These are phyloP conservation scores for Drosophila bocki DNA, from an alignment of 1,140 invertebrate genomes.

Conservation along the genomic window DNA sequence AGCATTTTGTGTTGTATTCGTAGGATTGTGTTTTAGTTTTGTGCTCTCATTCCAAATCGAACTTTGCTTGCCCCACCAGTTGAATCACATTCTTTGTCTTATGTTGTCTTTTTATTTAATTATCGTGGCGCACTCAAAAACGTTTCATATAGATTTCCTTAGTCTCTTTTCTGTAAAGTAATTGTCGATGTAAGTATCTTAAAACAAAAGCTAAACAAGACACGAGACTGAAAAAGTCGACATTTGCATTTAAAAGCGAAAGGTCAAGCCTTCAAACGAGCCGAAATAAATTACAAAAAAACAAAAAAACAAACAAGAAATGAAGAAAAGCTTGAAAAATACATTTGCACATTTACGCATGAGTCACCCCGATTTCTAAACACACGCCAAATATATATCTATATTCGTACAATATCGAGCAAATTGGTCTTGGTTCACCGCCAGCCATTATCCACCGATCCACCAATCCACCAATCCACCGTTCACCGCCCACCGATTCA, in stretches of 20 bases:
- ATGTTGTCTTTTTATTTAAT: slow-evolving; percentile 21
- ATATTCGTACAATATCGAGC: slow-evolving; percentile 45
- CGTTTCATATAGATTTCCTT: slow-evolving; percentile 62
- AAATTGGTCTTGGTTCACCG: slow-evolving; percentile 52
- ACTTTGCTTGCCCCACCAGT: slow-evolving; percentile 55
- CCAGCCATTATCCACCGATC: slow-evolving; percentile 35
- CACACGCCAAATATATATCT: slow-evolving; percentile 53
- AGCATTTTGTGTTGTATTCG: slow-evolving; percentile 76
- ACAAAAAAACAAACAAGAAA: slow-evolving; percentile 32
- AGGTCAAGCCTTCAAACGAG: slow-evolving; percentile 43
- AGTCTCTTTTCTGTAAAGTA: slow-evolving; percentile 73
- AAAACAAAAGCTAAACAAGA: slow-evolving; percentile 52
- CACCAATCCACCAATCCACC: slow-evolving; percentile 4
- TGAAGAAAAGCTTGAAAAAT: slow-evolving; percentile 81
- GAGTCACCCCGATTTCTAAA: slow-evolving; percentile 82
- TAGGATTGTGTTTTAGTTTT: slow-evolving; percentile 74
- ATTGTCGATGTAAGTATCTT: slow-evolving; percentile 79
- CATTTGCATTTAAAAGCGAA: slow-evolving; percentile 62
- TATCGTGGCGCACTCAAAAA: slow-evolving; percentile 60
- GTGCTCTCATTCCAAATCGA: slow-evolving; percentile 40
- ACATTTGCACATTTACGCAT: slow-evolving; percentile 85
- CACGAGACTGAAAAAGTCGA: slow-evolving; percentile 39
- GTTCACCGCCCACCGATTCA: slow-evolving; percentile 21
- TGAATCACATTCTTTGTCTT: slow-evolving; percentile 27
- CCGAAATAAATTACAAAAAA: slow-evolving; percentile 19